These are phyloP conservation scores for Xiphophorus couchianus DNA, from an alignment of 2,113 vertebrate species.

Conservation along the genomic window DNA sequence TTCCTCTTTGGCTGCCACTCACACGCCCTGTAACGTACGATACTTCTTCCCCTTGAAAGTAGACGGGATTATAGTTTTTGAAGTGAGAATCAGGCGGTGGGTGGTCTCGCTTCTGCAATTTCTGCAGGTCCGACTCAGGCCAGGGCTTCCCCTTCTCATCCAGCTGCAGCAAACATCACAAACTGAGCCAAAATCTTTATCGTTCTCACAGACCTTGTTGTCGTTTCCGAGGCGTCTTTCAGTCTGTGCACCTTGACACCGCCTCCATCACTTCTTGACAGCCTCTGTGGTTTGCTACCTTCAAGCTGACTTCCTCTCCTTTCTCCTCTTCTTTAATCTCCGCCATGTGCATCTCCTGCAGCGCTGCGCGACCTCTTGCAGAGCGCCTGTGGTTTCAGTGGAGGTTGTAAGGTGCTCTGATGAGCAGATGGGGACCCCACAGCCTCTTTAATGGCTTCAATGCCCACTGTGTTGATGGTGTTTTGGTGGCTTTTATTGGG, in stretches of 20 bases:
- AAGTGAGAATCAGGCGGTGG: constrained; percentile 25
- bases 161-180: not conserved
- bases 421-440: constrained; percentile 7
- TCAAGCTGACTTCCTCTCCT: constrained; percentile 55
- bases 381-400: constrained; percentile 34
- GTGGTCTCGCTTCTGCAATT: constrained; percentile 44
- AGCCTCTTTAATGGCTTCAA: constrained; percentile 12
- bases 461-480: constrained; percentile 13
- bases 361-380: constrained; percentile 36
- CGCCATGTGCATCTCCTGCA: constrained; percentile 47
- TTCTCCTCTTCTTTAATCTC: constrained; percentile 44
- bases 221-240: constrained; percentile 29
- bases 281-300: constrained; percentile 38
- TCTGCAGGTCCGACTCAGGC: constrained; percentile 12
- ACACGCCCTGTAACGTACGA: constrained; percentile 3
- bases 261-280: constrained; percentile 37
- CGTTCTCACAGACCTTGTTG: not conserved
- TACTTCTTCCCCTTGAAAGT: constrained; percentile 3
- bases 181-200: not conserved
- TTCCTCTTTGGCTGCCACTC: constrained; percentile 47
- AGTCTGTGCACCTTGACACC: constrained; percentile 21
- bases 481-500: constrained; percentile 13
- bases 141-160: constrained; percentile 29
- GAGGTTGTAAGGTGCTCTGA: constrained; percentile 13
- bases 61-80: not conserved